A percentile compares a stretch with the other conserved stretches of the same genome.
phyloP scores from a whole-genome alignment of 2,113 vertebrate genomes.

The Podarcis cretensis region DNA sequence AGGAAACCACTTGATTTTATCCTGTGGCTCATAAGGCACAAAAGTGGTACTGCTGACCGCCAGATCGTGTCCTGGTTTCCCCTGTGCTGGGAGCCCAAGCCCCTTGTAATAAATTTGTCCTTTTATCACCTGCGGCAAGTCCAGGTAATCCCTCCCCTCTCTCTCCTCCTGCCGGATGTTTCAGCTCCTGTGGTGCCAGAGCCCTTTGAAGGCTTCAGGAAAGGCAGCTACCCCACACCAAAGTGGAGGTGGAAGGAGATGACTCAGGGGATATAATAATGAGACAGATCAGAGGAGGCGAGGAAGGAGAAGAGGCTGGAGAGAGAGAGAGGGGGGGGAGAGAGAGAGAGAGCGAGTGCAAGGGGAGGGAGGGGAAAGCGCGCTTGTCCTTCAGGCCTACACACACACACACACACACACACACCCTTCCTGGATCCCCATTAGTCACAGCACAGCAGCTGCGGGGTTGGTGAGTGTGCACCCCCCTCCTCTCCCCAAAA shows the following conservation, averaged over 20 bases:
- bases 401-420: not conserved
- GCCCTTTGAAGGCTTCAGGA: not conserved
- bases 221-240: not conserved
- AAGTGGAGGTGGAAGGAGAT: slow-evolving; percentile 45
- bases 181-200: not conserved
- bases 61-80: not conserved
- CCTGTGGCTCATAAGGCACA: not conserved
- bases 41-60: too few relatives aligned
- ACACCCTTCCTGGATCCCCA: not conserved
- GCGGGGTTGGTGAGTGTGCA: slow-evolving; percentile 14
- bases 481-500: slow-evolving; percentile 17
- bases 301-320: slow-evolving; percentile 54
- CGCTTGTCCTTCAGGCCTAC: slow-evolving; percentile 47
- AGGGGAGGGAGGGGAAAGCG: slow-evolving; percentile 5
- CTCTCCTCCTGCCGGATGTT: not conserved
- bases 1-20: not conserved
- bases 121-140: not conserved
- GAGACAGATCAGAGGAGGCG: slow-evolving; percentile 56
- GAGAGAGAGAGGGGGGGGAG: too few relatives aligned
- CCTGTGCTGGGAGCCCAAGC: not conserved
- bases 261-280: slow-evolving; percentile 23
- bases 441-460: slow-evolving; percentile 40
- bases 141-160: not conserved
- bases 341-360: slow-evolving; percentile 45
- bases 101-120: not conserved